A percentile compares a stretch with the other conserved stretches of the same genome.
These are phyloP conservation scores for Doryteuthis pealeii DNA, from an alignment of 1,140 invertebrate species.

Conservation along the genomic window DNA sequence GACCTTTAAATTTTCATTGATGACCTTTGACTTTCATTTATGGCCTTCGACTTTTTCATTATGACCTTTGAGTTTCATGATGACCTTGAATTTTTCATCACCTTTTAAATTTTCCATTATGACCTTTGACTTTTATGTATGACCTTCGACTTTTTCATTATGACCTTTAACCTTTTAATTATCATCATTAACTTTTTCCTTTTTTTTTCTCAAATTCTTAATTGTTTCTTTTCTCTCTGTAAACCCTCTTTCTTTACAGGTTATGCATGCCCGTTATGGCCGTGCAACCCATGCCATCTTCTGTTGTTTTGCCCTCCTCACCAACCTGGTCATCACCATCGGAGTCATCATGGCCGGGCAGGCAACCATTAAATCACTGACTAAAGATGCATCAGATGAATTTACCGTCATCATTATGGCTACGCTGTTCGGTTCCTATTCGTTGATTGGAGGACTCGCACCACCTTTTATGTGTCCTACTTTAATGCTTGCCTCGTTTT, in stretches of 20 bases:
- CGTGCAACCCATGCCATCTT: slow-evolving; percentile 54
- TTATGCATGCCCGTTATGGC: slow-evolving; percentile 58
- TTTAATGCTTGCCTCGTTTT: slow-evolving; percentile 58
- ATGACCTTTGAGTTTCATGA: too few species aligned
- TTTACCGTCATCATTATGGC: slow-evolving; percentile 45
- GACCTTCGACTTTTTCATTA: too few species aligned
- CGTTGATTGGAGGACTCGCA: slow-evolving; percentile 58
- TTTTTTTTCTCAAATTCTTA: background rate
- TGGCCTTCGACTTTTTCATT: too few species aligned
- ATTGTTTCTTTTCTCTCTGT: background rate
- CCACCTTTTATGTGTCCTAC: slow-evolving; percentile 60
- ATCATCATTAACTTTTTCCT: too few species aligned
- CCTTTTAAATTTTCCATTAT: too few species aligned
- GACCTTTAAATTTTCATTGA: too few species aligned
- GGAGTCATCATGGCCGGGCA: slow-evolving; percentile 53
- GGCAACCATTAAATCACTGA: slow-evolving; percentile 46
- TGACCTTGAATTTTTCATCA: too few species aligned
- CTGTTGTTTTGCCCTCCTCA: slow-evolving; percentile 58
- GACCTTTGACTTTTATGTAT: background rate
- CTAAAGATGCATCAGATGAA: slow-evolving; percentile 43
- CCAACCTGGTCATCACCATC: slow-evolving; percentile 59
- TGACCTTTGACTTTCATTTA: too few species aligned
- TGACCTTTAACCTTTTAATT: too few species aligned
- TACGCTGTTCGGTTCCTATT: slow-evolving; percentile 53
- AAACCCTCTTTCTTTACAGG: slow-evolving; percentile 26